These are phyloP conservation scores for Orgyia antiqua DNA, from an alignment of 2,888 invertebrate species.

Conservation along the genomic window DNA sequence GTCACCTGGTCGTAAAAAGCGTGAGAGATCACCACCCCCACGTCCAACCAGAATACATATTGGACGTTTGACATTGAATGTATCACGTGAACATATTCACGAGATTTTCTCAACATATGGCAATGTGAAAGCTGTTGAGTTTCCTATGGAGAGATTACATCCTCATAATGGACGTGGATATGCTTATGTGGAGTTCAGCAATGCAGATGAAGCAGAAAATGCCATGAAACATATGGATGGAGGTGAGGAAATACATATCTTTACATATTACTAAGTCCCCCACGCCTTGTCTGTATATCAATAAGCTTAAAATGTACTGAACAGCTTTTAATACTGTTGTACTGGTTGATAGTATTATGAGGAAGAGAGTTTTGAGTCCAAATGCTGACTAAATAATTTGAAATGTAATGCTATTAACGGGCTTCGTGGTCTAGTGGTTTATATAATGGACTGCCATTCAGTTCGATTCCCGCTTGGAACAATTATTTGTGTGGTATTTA, in stretches of 20 bases:
- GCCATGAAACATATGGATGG: conserved; percentile 99
- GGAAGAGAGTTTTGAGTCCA: too few species aligned
- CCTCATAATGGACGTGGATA: conserved; percentile 93
- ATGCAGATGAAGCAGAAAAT: conserved; percentile 96
- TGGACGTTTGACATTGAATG: conserved; percentile 94
- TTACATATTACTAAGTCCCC: not conserved
- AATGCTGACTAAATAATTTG: too few species aligned
- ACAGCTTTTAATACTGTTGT: too few species aligned
- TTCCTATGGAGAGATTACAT: conserved; percentile 92
- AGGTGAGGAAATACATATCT: conserved; percentile 69
- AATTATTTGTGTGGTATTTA: too few species aligned
- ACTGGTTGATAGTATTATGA: too few species aligned
- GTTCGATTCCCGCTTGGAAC: too few species aligned
- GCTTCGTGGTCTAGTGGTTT: too few species aligned
- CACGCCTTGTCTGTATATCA: too few species aligned
- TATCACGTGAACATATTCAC: conserved; percentile 91
- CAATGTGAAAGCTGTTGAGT: conserved; percentile 91
- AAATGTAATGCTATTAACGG: too few species aligned
- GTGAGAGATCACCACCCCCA: conserved; percentile 93
- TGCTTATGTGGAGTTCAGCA: conserved; percentile 96
- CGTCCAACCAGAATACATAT: conserved; percentile 96
- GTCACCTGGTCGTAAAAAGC: conserved; percentile 81
- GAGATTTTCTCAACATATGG: conserved; percentile 96
- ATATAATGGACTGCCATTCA: too few species aligned
- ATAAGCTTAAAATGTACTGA: too few species aligned